Evolutionary conservation across 2,797 vertebrate species (phyloP).

Genomic region (Microhierax caerulescens): DNA sequence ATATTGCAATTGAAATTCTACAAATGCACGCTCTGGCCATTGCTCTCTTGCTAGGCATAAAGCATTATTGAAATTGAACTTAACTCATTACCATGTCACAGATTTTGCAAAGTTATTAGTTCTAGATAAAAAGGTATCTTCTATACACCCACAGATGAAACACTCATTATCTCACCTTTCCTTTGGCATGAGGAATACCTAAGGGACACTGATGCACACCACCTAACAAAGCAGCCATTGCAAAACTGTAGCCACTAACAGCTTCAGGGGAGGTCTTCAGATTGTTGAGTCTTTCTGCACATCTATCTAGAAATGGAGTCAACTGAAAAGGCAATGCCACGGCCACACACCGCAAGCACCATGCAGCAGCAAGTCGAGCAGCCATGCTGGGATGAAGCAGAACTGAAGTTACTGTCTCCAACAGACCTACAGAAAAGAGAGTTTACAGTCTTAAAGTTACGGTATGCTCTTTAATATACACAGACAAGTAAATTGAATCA

Average conservation of each 20-base stretch:
- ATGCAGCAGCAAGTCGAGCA: slow-evolving; percentile 92
- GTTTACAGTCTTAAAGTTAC: neutral
- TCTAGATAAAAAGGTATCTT: neutral
- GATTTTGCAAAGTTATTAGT: neutral
- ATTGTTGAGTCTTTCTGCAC: slow-evolving; percentile 94
- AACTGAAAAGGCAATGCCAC: slow-evolving; percentile 95
- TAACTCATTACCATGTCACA: neutral
- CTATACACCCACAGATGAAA: neutral
- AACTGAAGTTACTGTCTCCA: slow-evolving; percentile 95
- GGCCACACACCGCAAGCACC: slow-evolving; percentile 95
- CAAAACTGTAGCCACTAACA: slow-evolving; percentile 97
- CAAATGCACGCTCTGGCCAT: neutral
- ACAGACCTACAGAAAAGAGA: slow-evolving; percentile 80
- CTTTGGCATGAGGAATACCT: slow-evolving; percentile 96
- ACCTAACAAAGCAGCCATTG: slow-evolving; percentile 95
- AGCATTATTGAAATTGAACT: too few species aligned
- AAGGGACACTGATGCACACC: slow-evolving; percentile 96
- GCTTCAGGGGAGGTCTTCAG: slow-evolving; percentile 96
- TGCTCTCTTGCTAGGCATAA: neutral
- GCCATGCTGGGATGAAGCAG: slow-evolving; percentile 98
- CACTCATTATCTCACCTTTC: slow-evolving; percentile 83
- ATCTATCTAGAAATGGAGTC: slow-evolving; percentile 92
- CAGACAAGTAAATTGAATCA: neutral
- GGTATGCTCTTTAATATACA: neutral
- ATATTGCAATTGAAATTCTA: neutral